Evolutionary conservation across 2,797 vertebrate species (phyloP).

Genomic region (Syngnathus acus): DNA sequence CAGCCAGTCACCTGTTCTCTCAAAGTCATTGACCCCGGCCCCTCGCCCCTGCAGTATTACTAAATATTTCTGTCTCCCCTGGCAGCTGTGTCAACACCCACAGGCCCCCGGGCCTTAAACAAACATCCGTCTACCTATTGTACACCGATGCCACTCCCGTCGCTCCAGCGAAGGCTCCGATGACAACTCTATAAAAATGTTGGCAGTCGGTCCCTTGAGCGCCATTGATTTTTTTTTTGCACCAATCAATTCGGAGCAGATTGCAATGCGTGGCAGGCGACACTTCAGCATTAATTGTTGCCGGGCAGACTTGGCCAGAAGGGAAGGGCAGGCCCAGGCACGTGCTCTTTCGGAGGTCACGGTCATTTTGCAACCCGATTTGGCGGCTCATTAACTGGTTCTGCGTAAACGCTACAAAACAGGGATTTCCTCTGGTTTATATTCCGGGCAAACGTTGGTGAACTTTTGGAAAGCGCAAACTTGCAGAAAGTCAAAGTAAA

Average conservation of each 20-base stretch:
- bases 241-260: constrained; percentile 55
- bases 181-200: constrained; percentile 57
- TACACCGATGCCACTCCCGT: constrained; percentile 41
- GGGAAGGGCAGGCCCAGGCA: constrained; percentile 17
- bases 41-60: constrained; percentile 14
- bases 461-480: not conserved
- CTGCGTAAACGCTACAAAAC: not conserved
- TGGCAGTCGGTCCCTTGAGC: constrained; percentile 49
- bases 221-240: constrained; percentile 57
- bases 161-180: constrained; percentile 28
- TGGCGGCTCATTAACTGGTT: constrained; percentile 3
- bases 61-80: constrained; percentile 44
- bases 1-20: not conserved
- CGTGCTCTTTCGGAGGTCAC: constrained; percentile 24
- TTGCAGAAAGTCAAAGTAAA: constrained; percentile 1
- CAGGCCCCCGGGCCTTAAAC: constrained; percentile 61
- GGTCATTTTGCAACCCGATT: constrained; percentile 9
- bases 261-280: constrained; percentile 53
- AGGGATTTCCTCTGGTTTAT: not conserved
- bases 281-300: constrained; percentile 56
- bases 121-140: constrained; percentile 58
- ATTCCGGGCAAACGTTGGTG: not conserved
- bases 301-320: constrained; percentile 45
- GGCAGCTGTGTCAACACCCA: constrained; percentile 76
- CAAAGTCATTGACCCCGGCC: constrained; percentile 13